Base-by-base conservation (phyloP, 2,113 vertebrate genomes). In the Solea solea region DNA sequence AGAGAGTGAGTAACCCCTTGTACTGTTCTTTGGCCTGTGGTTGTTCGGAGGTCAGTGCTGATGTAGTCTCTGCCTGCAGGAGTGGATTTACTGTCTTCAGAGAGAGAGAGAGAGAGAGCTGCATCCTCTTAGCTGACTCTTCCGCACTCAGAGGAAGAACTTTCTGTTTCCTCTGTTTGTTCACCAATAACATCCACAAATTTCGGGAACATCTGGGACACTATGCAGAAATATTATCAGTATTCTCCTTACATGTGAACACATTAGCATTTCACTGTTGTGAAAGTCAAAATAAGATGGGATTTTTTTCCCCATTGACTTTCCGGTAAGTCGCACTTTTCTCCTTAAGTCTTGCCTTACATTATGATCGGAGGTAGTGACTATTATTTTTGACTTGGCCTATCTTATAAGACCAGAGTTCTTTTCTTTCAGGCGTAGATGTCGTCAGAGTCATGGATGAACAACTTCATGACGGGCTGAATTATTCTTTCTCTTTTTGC, bases 1-100 rank as follows among this genome's bases (percentile, higher is more conserved):
- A 69, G 58, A 40, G 60, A 69, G 64, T 59, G 75, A 50, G 78
- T 87, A 87, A 86, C 87, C 84, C 85, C 57, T 72, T 82, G 85
- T 55, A 74, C 82, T 78, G 77, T 59, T 71, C 80, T 87, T 72
- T 90, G 90, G 85, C 86, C 90, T 87, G 76, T 89, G 86, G 88
- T 84, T 83, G 80, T 85, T 83, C 83, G 75, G 84, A 90, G 90
- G 89, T 92, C 90, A 90, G 86, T 51, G 80, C 72, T 90, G 85
- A 90, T 90, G 88, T 84, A 84, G 81, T 84, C 87, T 71, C 72
- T 65, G 89, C 84, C 76, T 82, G 74, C 66, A 48, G 86, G 83
- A 91, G 90, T 90, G 87, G 83, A 91, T 91, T 87, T 89, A 89
- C 76, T 77, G 67, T 89, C 82, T 78, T 78, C 83, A 48, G 85